Evolutionary conservation across 2,113 vertebrate genomes (phyloP).

Genomic region (Dasyornis broadbenti): DNA sequence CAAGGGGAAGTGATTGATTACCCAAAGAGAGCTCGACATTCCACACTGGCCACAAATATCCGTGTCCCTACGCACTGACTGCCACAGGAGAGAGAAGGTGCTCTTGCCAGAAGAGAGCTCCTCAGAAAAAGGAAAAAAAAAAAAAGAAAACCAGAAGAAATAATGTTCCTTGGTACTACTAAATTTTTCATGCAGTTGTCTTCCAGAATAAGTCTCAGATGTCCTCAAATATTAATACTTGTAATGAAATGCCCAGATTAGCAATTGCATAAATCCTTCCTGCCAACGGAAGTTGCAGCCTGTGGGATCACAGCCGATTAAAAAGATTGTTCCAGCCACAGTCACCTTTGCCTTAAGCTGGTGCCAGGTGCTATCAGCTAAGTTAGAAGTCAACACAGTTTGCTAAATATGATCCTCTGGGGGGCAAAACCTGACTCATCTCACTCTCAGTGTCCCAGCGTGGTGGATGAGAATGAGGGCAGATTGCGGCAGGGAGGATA

Average conservation of each 20-base stretch:
- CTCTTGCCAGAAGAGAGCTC: background rate
- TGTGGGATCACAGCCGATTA: background rate
- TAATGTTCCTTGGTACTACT: background rate
- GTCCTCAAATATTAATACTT: constrained; percentile 41
- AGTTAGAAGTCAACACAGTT: constrained; percentile 9
- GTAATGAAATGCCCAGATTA: constrained; percentile 26
- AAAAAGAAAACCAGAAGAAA: background rate
- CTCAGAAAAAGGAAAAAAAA: background rate
- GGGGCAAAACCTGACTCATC: background rate
- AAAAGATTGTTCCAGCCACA: background rate
- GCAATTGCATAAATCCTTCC: background rate
- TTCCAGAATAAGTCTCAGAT: constrained; percentile 5
- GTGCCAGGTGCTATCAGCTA: background rate
- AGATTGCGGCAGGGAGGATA: background rate
- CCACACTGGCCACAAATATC: background rate
- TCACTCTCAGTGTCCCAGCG: background rate
- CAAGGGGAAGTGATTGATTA: background rate
- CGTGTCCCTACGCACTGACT: accelerated
- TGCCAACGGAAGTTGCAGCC: background rate
- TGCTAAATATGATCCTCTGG: background rate
- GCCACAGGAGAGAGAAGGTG: background rate
- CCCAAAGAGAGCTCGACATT: background rate
- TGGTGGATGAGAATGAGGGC: background rate
- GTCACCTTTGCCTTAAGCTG: constrained; percentile 6
- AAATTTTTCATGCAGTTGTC: constrained; percentile 3